phyloP scores from a whole-genome alignment of 1,140 invertebrate species.

The Zaprionus nigranus region DNA sequence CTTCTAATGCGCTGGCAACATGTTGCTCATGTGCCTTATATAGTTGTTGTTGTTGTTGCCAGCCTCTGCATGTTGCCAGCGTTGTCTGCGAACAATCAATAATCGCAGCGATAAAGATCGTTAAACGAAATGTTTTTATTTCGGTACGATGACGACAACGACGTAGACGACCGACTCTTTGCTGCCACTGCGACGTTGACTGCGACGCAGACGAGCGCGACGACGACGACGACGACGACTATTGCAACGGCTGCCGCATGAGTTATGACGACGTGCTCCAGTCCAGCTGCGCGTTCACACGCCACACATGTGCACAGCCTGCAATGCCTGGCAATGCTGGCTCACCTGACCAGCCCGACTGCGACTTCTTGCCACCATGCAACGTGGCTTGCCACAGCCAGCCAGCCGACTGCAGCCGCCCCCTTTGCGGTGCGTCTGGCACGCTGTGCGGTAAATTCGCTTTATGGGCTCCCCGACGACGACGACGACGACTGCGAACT shows the following conservation, averaged over 20 bases:
- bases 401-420: not conserved
- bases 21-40: constrained; percentile 24
- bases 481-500: constrained; percentile 60
- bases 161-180: constrained; percentile 48
- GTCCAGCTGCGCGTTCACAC: constrained; percentile 64
- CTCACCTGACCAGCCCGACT: constrained; percentile 57
- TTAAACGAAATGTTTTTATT: constrained; percentile 83
- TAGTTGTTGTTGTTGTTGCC: constrained; percentile 45
- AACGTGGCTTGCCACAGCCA: constrained; percentile 11
- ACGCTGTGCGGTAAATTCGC: constrained; percentile 80
- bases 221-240: no score
- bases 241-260: constrained; percentile 53
- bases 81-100: constrained; percentile 69
- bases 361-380: constrained; percentile 27
- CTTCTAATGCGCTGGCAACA: constrained; percentile 34
- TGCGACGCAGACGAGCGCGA: constrained; percentile 50
- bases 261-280: constrained; percentile 49
- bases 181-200: constrained; percentile 28
- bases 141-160: constrained; percentile 49
- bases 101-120: constrained; percentile 84
- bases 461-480: constrained; percentile 78
- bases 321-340: constrained; percentile 70
- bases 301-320: constrained; percentile 51
- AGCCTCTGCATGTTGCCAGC: constrained; percentile 21
- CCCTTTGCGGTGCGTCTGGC: constrained; percentile 58